Conservation (phyloP, 2,113 vertebrate species). For the Nesoenas mayeri region DNA sequence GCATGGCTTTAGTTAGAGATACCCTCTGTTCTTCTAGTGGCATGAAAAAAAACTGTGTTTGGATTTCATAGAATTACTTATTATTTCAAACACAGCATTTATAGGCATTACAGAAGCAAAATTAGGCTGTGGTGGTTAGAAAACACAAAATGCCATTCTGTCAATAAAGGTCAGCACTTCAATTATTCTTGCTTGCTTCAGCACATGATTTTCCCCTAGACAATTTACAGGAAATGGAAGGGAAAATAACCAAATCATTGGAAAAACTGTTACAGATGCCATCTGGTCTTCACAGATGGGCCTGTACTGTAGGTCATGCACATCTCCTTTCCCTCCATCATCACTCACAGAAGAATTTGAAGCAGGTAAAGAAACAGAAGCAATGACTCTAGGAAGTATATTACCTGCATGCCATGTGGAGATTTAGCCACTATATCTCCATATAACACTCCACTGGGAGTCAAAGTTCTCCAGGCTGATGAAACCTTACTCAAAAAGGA, state of each 20-base stretch:
- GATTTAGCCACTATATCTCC: background rate
- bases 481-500: background rate
- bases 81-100: background rate
- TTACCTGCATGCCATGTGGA: background rate
- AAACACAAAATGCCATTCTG: background rate
- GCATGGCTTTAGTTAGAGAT: background rate
- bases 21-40: background rate
- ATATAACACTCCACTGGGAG: background rate
- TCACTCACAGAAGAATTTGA: background rate
- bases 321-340: background rate
- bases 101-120: background rate
- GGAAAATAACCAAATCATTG: slow-evolving; percentile 33
- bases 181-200: slow-evolving; percentile 30
- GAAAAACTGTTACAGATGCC: slow-evolving; percentile 21
- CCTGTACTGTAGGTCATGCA: background rate
- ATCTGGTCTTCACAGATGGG: slow-evolving; percentile 45
- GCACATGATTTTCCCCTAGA: background rate
- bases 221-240: slow-evolving; percentile 49
- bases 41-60: background rate
- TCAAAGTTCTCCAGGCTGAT: background rate
- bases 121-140: background rate
- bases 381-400: background rate
- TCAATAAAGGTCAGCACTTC: slow-evolving; percentile 37
- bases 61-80: background rate
- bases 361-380: slow-evolving; percentile 19